Base-by-base conservation (phyloP, 1,140 invertebrate species). In the Calosoma granatense region DNA sequence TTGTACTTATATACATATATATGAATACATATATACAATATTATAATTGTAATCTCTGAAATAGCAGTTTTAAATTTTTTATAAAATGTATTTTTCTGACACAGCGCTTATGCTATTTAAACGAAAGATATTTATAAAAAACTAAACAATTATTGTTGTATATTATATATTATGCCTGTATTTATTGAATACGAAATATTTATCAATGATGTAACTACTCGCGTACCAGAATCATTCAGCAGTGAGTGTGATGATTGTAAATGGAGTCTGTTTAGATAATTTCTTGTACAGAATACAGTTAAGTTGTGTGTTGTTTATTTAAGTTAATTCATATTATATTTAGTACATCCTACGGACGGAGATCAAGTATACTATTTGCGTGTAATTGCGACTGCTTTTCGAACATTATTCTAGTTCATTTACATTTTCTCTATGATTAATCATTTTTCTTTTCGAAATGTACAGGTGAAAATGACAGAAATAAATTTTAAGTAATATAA, bases 111-210 rank as follows among this genome's bases (percentile, higher is more conserved):
- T 12, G 41, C 41, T 47, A 47, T 47, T 47, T 12, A 47, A 47
- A 47, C 41, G 15, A 47, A 36, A 47, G 17, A 47, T 47, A 47
- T 47, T 47, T 47, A 47, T 47, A 47, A 47, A 47, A 47, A 47
- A n/a, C n/a, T n/a, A 47, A 47, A 47, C 9, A 17, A 4, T 12
- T 17, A 47, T 47, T 47, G 41, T 17, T 47, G 41, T 47, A 47
- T 17, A 12, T 47, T 47, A 47, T 17, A 12, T 36, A 36, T 36
- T 36, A 36, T 47, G 41, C 4, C 9, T 47, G 6, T 47, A 47
- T 30, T 6, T 30, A 30, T 30, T 14, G 14, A 30, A 47, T 36
- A 17, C 41, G 41, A 47, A 17, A 47, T 47, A 17, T 47, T 12
- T 4, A 4, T 4, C 3, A 6, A 17, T 47, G 14, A 47, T 47